Conservation (phyloP, 2,113 vertebrate species). For the Anser brachyrhynchus region DNA sequence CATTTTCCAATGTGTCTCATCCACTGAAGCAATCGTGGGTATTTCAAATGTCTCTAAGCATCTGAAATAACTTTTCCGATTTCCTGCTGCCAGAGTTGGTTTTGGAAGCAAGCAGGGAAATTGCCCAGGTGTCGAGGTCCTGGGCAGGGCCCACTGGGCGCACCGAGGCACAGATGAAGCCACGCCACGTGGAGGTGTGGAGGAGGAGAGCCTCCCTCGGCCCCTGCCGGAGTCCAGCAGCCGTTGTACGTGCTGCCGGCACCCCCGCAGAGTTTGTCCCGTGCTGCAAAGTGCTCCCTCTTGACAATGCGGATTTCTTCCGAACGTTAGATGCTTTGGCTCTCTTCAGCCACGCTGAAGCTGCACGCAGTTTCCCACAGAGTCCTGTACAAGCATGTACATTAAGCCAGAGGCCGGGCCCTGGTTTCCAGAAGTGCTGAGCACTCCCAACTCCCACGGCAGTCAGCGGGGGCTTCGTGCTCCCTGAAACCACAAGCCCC, state of each 20-base stretch:
- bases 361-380: neutral
- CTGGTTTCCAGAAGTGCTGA: neutral
- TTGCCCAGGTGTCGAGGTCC: neutral
- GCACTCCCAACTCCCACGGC: neutral
- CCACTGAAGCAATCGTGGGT: neutral
- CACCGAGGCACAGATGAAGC: neutral
- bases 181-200: neutral
- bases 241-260: rapidly evolving
- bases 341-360: neutral
- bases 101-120: neutral
- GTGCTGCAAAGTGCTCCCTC: neutral
- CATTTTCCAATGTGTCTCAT: neutral
- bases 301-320: neutral
- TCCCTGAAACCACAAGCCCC: neutral
- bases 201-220: neutral
- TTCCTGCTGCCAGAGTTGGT: neutral
- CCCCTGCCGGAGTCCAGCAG: neutral
- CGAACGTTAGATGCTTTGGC: neutral
- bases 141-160: neutral
- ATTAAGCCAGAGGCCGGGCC: neutral
- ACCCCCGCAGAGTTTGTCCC: neutral
- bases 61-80: neutral
- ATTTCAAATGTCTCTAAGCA: neutral
- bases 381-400: rapidly evolving
- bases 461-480: neutral